phyloP scores from a whole-genome alignment of 2,113 vertebrate genomes.

The Megalops atlanticus region DNA sequence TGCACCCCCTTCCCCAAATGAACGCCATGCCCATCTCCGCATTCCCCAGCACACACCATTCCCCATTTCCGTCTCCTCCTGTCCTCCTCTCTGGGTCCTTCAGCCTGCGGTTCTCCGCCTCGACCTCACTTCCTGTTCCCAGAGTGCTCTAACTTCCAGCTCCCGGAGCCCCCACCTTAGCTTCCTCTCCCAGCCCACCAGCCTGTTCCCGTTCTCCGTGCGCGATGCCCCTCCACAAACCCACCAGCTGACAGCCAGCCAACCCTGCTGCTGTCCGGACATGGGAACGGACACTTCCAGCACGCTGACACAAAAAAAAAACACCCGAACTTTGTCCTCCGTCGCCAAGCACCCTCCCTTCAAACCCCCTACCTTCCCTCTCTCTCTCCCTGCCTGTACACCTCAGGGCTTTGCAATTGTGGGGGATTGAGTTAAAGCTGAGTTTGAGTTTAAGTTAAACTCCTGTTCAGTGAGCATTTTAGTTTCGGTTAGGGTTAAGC shows the following conservation, averaged over 20 bases:
- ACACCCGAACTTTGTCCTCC: neutral
- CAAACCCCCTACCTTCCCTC: constrained; percentile 20
- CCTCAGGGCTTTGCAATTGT: constrained; percentile 67
- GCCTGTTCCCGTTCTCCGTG: neutral
- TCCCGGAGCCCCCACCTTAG: neutral
- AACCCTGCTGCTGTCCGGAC: neutral
- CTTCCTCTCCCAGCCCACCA: neutral
- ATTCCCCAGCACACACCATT: no score
- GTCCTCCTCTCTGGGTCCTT: neutral
- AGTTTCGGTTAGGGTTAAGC: no score
- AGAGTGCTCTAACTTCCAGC: no score
- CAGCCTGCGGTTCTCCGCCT: neutral
- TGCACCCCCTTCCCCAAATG: no score
- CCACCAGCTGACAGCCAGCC: neutral
- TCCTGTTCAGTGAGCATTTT: no score
- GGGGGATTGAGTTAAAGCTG: constrained; percentile 17
- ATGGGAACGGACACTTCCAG: neutral
- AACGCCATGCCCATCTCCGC: no score
- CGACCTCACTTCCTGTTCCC: constrained; percentile 17
- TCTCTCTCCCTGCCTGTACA: constrained; percentile 63
- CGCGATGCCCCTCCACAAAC: neutral
- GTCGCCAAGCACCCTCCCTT: neutral
- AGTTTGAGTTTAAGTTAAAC: no score
- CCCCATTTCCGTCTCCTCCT: neutral
- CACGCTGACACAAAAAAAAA: neutral